Conservation (phyloP, 1,140 invertebrate species). For the Gonatopus flavifemur region DNA sequence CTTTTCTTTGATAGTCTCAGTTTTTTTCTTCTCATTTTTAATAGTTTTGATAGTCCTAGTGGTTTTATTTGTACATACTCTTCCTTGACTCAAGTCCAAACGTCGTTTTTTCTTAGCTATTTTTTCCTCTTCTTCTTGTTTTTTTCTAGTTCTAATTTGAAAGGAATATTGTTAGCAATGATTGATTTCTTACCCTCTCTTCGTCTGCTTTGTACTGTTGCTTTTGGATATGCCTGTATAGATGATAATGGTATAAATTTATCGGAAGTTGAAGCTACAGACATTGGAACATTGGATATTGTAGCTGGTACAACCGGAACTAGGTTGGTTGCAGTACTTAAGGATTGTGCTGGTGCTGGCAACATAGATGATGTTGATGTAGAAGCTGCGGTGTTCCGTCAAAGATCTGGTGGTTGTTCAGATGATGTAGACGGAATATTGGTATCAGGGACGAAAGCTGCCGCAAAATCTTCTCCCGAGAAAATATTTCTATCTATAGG, state of each 20-base stretch:
- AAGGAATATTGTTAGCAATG: conserved; percentile 7
- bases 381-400: neutral
- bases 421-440: conserved; percentile 8
- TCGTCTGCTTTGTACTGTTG: conserved; percentile 5
- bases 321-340: neutral
- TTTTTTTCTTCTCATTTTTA: too few species aligned
- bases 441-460: conserved; percentile 5
- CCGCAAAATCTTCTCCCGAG: conserved; percentile 14
- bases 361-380: neutral
- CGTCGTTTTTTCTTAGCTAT: too few species aligned
- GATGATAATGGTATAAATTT: conserved; percentile 7
- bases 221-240: conserved; percentile 10
- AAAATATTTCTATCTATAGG: conserved; percentile 36
- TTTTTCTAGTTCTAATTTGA: conserved; percentile 6
- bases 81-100: too few species aligned
- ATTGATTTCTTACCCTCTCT: conserved; percentile 5
- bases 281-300: neutral
- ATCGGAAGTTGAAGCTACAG: conserved; percentile 5
- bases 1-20: too few species aligned
- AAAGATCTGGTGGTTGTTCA: conserved; percentile 4
- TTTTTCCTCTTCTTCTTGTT: too few species aligned
- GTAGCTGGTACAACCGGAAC: neutral
- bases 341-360: neutral
- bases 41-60: too few species aligned
- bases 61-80: too few species aligned